Conservation (phyloP, 2,113 vertebrate genomes). For the Jaculus jaculus region DNA sequence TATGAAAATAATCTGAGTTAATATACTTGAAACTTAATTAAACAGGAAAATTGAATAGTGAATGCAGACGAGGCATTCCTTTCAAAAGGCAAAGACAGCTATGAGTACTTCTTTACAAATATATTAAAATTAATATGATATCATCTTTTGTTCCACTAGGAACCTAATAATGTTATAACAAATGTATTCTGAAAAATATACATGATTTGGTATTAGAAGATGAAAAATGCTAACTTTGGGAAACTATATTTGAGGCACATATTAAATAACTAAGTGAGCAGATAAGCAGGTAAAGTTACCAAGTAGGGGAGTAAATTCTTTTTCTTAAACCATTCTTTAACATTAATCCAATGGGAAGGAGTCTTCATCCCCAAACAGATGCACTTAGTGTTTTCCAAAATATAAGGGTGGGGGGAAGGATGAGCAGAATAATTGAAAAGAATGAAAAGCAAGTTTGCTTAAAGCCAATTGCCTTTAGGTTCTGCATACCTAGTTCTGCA, state of each 20-base stretch:
- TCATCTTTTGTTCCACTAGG: neutral
- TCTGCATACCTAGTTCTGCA: neutral
- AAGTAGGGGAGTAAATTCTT: neutral
- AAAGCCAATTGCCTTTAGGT: neutral
- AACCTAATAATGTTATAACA: neutral
- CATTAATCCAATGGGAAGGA: neutral
- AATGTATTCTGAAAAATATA: neutral
- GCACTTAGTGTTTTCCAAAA: constrained; percentile 2
- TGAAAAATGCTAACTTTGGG: neutral
- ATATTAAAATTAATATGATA: neutral
- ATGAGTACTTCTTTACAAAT: neutral
- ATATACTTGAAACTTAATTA: neutral
- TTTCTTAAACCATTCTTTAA: neutral
- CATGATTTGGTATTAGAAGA: neutral
- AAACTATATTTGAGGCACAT: neutral
- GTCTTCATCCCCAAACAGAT: neutral
- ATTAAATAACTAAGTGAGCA: constrained; percentile 26
- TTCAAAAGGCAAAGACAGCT: neutral
- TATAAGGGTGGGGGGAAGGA: neutral
- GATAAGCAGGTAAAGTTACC: neutral
- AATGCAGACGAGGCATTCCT: neutral
- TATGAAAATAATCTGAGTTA: constrained; percentile 43
- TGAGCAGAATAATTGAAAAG: neutral
- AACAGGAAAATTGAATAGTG: neutral
- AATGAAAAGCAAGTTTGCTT: neutral